Evolutionary conservation across 1,140 invertebrate genomes (phyloP), one percentile per base, ranked within the genome.

Genomic region (Ctenoplectra terminalis): DNA sequence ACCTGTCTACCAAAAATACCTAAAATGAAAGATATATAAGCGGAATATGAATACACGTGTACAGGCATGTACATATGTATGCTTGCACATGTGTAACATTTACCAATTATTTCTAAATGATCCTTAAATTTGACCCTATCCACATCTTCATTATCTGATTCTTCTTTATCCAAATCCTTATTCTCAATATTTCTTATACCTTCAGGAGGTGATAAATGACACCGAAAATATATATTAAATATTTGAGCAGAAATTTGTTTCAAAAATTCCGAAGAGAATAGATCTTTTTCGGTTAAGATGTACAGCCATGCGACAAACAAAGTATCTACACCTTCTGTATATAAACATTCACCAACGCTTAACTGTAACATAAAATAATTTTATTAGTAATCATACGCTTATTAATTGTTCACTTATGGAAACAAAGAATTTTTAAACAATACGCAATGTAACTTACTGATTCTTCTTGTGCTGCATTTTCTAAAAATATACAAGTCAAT

Each of bases 151-250:
- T 93, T 93, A 87, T 96, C 95, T 69, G 96, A 94, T 83, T 96
- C 96, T 81, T 96, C 95, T 20, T 94, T 91, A 37, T 93, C 87
- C 72, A 91, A 85, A 87, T 95, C 94, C 58, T 93, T 95, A 87
- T 80, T 69, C 8, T 83, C 79, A 3, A 60, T n/a, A 37, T 90
- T 91, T 77, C 97, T 95, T 63, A 94, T 95, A 15, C 98, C 98
- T 91, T 98, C 96, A 1, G 97, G 98, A 20, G 97, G 95, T 46
- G 96, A 96, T 67, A 98, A 93, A 93, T 98, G 96, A 87, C 96
- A 97, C 87, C 97, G 95, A n/a, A 98, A 88, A 90, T 98, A 98
- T 15, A 95, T 96, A 89, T 97, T 96, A 91, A 98, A 98, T 82
- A 98, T 95, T 83, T 94, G 93, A 1, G 91, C 84, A 20, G 93